Conservation (phyloP, 2,797 vertebrate genomes). For the Pangasius krempfi region DNA sequence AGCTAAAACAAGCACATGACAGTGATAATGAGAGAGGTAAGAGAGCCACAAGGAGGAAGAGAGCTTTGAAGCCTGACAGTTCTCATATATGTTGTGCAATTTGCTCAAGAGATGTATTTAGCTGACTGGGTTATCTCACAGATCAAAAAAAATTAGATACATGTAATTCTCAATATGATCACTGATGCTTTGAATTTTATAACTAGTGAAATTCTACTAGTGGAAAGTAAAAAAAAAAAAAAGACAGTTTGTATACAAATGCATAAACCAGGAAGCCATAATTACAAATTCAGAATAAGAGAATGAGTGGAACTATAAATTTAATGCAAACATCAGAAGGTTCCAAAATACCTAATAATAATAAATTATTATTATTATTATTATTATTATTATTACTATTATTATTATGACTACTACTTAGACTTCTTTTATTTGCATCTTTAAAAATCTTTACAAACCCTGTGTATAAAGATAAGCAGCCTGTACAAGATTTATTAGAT, state of each 20-base stretch:
- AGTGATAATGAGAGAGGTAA: neutral
- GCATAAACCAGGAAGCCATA: neutral
- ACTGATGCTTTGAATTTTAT: neutral
- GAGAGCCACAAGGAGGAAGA: neutral
- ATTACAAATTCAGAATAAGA: neutral
- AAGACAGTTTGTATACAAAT: neutral
- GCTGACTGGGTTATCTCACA: neutral
- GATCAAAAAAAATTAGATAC: neutral
- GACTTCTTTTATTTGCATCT: neutral
- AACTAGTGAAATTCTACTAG: neutral
- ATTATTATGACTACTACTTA: neutral
- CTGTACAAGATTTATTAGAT: neutral
- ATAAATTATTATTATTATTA: neutral
- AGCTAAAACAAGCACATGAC: conserved; percentile 4
- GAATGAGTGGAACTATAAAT: neutral
- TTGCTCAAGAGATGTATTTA: neutral
- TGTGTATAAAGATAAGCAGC: neutral
- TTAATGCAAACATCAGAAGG: neutral
- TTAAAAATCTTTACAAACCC: neutral
- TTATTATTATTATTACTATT: neutral
- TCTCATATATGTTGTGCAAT: conserved; percentile 3
- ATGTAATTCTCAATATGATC: neutral
- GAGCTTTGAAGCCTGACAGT: neutral
- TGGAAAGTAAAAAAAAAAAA: neutral
- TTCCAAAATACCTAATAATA: neutral